Evolutionary conservation across 1,140 invertebrate genomes (phyloP).

Genomic region (Scaptomyza hsui): DNA sequence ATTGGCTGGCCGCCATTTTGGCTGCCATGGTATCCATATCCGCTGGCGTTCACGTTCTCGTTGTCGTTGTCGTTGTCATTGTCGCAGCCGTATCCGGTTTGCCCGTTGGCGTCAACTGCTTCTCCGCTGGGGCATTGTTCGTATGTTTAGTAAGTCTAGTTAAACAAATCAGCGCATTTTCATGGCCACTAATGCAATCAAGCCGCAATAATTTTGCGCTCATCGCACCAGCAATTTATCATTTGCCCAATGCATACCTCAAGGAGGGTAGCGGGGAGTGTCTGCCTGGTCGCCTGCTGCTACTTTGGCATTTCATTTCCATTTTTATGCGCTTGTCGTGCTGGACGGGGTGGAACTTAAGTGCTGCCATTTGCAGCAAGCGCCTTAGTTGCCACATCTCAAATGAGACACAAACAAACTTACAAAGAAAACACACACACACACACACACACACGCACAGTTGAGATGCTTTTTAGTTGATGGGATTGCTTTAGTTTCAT

Average conservation of each 20-base stretch:
- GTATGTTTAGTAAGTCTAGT: conserved; percentile 31
- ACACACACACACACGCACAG: conserved; percentile 20
- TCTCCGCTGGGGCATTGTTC: conserved; percentile 24
- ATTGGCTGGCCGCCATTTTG: conserved; percentile 69
- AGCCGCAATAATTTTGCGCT: conserved; percentile 76
- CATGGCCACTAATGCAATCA: conserved; percentile 76
- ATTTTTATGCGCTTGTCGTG: conserved; percentile 80
- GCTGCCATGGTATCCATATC: conserved; percentile 39
- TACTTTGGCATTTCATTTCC: conserved; percentile 77
- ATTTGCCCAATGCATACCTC: conserved; percentile 64
- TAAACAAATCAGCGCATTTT: conserved; percentile 74
- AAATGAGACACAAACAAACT: conserved; percentile 62
- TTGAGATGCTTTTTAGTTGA: conserved; percentile 81
- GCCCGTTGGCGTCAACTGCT: neutral
- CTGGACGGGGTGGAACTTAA: conserved; percentile 58
- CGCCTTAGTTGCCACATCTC: conserved; percentile 69
- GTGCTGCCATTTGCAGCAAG: conserved; percentile 79
- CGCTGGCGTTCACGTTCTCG: neutral
- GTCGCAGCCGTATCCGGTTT: conserved; percentile 32
- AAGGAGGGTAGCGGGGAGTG: neutral
- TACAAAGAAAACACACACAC: conserved; percentile 28
- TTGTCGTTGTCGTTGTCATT: too few species aligned
- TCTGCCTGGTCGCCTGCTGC: conserved; percentile 22
- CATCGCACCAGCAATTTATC: conserved; percentile 69
- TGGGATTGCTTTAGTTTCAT: conserved; percentile 76